Conservation (phyloP, 2,113 vertebrate genomes). For the Carassius gibelio region DNA sequence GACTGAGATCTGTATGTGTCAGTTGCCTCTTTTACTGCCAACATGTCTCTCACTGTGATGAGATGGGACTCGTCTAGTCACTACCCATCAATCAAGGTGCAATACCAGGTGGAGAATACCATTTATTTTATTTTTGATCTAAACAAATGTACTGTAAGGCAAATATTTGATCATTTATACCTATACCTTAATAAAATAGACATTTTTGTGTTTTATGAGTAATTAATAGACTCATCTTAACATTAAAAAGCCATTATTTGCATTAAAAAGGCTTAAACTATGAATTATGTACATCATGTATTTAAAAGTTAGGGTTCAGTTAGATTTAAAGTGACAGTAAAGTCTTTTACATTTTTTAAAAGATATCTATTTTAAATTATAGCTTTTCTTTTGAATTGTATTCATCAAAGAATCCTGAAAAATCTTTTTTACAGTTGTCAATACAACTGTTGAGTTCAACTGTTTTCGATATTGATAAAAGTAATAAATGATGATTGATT, state of each 20-base stretch:
- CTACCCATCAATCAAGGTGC: slow-evolving; percentile 56
- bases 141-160: not conserved
- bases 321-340: too few relatives aligned
- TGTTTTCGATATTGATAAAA: too few relatives aligned
- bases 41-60: slow-evolving; percentile 45
- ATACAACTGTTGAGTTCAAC: too few relatives aligned
- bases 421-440: too few relatives aligned
- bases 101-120: too few relatives aligned
- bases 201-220: not conserved
- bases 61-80: slow-evolving; percentile 45
- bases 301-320: too few relatives aligned
- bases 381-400: too few relatives aligned
- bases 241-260: too few relatives aligned
- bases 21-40: slow-evolving; percentile 23
- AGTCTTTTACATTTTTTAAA: too few relatives aligned
- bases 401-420: too few relatives aligned
- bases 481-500: too few relatives aligned
- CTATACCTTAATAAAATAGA: not conserved
- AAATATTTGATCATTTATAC: not conserved
- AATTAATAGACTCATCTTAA: not conserved
- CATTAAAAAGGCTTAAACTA: not conserved
- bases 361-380: too few relatives aligned
- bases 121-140: not conserved
- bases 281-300: not conserved
- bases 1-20: slow-evolving; percentile 36